Percentiles rank a stretch among this genome's conserved stretches.
Conservation (phyloP, 37 sponge, comb jelly and placozoan species). For the Dysidea cf. avara region DNA sequence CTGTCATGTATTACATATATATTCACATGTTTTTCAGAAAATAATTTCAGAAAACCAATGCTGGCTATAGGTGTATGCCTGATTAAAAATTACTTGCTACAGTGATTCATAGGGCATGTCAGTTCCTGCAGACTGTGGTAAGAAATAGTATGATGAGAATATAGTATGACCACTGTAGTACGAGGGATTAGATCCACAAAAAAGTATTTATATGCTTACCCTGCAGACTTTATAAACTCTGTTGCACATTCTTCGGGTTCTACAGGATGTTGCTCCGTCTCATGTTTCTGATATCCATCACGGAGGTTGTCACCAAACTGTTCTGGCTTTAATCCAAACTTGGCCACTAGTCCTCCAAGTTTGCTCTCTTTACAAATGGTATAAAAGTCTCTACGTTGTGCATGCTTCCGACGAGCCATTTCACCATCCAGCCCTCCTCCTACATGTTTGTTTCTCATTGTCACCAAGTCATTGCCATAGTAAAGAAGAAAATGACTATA, state of each 20-base stretch:
- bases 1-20: no score
- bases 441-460: constrained; percentile 61
- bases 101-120: no score
- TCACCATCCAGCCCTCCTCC: constrained; percentile 2
- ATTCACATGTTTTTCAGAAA: no score
- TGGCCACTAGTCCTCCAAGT: constrained; percentile 75
- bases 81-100: no score
- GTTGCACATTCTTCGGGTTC: constrained; percentile 89
- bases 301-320: constrained; percentile 96
- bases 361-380: constrained; percentile 87
- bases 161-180: no score
- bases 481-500: constrained; percentile 87
- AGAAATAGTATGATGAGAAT: no score
- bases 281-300: constrained; percentile 92
- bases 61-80: no score
- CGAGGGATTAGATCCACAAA: background rate
- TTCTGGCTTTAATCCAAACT: constrained; percentile 93
- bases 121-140: no score
- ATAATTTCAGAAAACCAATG: no score
- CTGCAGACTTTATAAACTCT: constrained; percentile 72
- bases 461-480: constrained; percentile 81
- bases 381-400: constrained; percentile 69
- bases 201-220: constrained; percentile 41
- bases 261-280: constrained; percentile 81
- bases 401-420: background rate